Evolutionary conservation across 1,140 invertebrate genomes (phyloP).

Genomic region (Heliconius melpomene): DNA sequence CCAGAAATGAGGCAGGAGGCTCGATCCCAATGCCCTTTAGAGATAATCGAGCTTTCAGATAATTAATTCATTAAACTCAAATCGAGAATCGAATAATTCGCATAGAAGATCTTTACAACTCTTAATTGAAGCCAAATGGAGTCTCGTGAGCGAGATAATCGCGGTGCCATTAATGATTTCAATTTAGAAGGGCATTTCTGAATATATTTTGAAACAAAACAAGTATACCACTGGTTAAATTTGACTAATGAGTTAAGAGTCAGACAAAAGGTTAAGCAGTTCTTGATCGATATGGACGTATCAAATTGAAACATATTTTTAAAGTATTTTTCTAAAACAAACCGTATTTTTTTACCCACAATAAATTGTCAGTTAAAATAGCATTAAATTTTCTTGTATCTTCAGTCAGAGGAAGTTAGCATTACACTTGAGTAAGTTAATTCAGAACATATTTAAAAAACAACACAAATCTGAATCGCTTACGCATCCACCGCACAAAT

Average conservation of each 20-base stretch:
- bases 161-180: conserved; percentile 72
- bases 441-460: conserved; percentile 38
- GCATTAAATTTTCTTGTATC: no score
- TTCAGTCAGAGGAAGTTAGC: background rate
- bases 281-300: conserved; percentile 39
- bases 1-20: conserved; percentile 33
- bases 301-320: conserved; percentile 39
- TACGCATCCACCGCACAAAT: conserved; percentile 3
- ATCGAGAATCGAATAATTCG: conserved; percentile 72
- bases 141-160: conserved; percentile 77
- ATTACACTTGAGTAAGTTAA: background rate
- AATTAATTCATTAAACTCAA: conserved; percentile 78
- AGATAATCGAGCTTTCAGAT: conserved; percentile 70
- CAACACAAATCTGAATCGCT: background rate
- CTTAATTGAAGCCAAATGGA: conserved; percentile 73
- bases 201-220: conserved; percentile 67
- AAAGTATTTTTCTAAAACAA: background rate
- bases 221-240: conserved; percentile 53
- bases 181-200: conserved; percentile 73
- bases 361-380: no score
- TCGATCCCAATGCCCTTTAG: conserved; percentile 50
- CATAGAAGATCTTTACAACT: conserved; percentile 76
- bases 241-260: conserved; percentile 53
- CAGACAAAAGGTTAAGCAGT: conserved; percentile 44
- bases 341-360: background rate